phyloP scores from a whole-genome alignment of 2,797 vertebrate genomes.

The Nannoperca obscura region DNA sequence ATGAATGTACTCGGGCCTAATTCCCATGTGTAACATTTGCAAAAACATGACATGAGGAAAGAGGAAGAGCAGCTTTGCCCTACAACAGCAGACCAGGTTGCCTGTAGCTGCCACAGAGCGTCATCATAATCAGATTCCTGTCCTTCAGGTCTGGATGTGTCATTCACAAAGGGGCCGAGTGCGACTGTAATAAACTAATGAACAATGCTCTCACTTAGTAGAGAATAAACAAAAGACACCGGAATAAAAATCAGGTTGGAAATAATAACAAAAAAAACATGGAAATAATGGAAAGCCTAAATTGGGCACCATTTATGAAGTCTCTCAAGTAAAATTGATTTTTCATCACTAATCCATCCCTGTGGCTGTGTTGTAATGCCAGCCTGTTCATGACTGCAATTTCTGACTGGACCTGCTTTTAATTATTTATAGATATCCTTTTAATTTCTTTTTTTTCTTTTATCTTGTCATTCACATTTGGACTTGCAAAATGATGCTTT shows the following conservation, averaged over 20 bases:
- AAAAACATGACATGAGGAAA: slow-evolving; percentile 77
- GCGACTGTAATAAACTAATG: slow-evolving; percentile 44
- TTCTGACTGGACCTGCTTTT: slow-evolving; percentile 11
- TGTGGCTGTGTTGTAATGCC: slow-evolving; percentile 22
- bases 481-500: not conserved
- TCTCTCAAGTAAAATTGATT: slow-evolving; percentile 32
- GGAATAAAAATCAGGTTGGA: not conserved
- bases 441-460: not conserved
- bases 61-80: slow-evolving; percentile 73
- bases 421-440: slow-evolving; percentile 19
- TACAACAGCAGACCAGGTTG: slow-evolving; percentile 74
- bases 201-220: slow-evolving; percentile 11
- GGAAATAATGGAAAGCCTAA: not conserved
- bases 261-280: not conserved
- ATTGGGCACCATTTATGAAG: slow-evolving; percentile 9
- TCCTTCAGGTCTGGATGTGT: slow-evolving; percentile 66
- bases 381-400: slow-evolving; percentile 6
- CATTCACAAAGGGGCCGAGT: slow-evolving; percentile 45
- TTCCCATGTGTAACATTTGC: slow-evolving; percentile 80
- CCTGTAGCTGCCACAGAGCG: slow-evolving; percentile 50
- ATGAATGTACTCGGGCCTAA: slow-evolving; percentile 75
- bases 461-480: slow-evolving; percentile 1
- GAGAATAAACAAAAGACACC: slow-evolving; percentile 24
- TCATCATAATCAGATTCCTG: slow-evolving; percentile 76
- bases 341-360: slow-evolving; percentile 34